Evolutionary conservation across 2,113 vertebrate genomes (phyloP), one percentile per base, ranked within the genome.

Genomic region (Entomyzon cyanotis): DNA sequence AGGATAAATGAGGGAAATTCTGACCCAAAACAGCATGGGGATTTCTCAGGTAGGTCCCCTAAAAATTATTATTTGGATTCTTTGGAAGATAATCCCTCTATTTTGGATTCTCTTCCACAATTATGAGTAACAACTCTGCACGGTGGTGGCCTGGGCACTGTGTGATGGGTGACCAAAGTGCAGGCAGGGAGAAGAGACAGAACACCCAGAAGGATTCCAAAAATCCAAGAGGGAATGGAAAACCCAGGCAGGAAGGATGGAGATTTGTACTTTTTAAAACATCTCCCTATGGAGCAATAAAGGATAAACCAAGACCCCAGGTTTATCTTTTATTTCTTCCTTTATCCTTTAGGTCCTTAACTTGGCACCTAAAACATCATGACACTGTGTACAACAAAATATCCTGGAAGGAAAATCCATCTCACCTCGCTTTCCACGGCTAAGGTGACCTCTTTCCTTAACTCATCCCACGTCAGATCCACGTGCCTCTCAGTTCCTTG

Each of bases 371-470:
- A 49, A 41, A 60, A 78, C 12, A 53, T 12, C 70, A 31, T 0
- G 1, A 42, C 11, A 52, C 18, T 1, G 3, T 0, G 3, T 4
- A 49, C 33, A 49, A 68, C 18, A 74, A 39, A 47, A 58, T 12
- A 42, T 30, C 16, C 35, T 53, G 17, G 16, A 35, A 75, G 33
- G 55, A 55, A 69, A 87, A 62, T 30, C 47, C 58, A 81, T 6
- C 96, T 97, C 77, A 99, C 99, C 98, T 99, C 98, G 0, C 68
- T 99, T 97, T 99, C 99, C 82, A 99, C 98, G 0, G 99, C 98
- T 33, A 99, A 84, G 1, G 99, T 99, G 85, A 99, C 98, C 96
- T 99, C 99, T 86, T 98, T 99, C 98, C 98, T 99, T 94, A 99
- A 97, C 37, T 97, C 97, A 30, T 98, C 98, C 99, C 99, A 99